A percentile compares a stretch with the other conserved stretches of the same genome.
phyloP scores from a whole-genome alignment of 2,888 invertebrate genomes.

The Ennomos quercinarius region DNA sequence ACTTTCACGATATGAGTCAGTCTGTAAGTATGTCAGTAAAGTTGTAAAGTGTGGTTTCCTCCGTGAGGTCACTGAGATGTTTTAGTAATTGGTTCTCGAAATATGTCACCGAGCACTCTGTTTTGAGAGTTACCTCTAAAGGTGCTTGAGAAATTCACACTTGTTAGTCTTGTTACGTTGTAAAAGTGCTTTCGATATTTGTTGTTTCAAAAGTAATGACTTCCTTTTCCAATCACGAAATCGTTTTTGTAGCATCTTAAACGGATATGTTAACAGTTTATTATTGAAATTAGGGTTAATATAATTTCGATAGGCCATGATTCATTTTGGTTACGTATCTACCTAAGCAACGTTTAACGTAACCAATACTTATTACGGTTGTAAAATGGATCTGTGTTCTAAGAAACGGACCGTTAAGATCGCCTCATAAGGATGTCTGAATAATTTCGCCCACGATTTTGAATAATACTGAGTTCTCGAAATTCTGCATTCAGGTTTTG shows the following conservation, averaged over 20 bases:
- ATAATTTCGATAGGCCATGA: slow-evolving; percentile 39
- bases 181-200: slow-evolving; percentile 25
- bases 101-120: slow-evolving; percentile 41
- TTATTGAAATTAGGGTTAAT: slow-evolving; percentile 26
- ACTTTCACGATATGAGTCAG: slow-evolving; percentile 74
- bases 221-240: slow-evolving; percentile 35
- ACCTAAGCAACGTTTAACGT: slow-evolving; percentile 26
- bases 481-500: slow-evolving; percentile 45
- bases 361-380: slow-evolving; percentile 37
- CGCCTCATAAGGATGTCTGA: slow-evolving; percentile 57
- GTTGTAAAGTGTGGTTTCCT: slow-evolving; percentile 65
- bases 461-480: slow-evolving; percentile 44
- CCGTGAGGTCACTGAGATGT: slow-evolving; percentile 38
- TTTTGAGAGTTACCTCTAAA: slow-evolving; percentile 21
- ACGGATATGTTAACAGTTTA: slow-evolving; percentile 36
- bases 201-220: slow-evolving; percentile 25
- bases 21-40: slow-evolving; percentile 66
- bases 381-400: slow-evolving; percentile 42
- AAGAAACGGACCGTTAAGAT: slow-evolving; percentile 49
- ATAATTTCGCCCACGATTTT: slow-evolving; percentile 53
- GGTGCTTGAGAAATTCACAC: slow-evolving; percentile 30
- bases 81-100: slow-evolving; percentile 38
- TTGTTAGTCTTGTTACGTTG: slow-evolving; percentile 36
- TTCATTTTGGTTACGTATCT: slow-evolving; percentile 46
- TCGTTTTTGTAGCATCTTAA: slow-evolving; percentile 33